Evolutionary conservation across 1,140 invertebrate genomes (phyloP).

Genomic region (Pseudomyrmex cubaensis): DNA sequence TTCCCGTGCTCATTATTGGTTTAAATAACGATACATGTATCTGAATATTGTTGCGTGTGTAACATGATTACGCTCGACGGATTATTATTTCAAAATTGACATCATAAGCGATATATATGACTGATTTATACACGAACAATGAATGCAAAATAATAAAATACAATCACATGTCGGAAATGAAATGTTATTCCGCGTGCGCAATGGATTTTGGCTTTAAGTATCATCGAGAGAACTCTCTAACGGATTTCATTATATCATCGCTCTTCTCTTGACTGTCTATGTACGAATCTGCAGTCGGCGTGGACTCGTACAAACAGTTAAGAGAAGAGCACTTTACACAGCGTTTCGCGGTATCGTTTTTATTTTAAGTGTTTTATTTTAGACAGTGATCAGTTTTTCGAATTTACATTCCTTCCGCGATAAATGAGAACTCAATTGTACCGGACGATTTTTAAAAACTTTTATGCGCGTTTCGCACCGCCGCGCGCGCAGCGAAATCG

Average conservation of each 20-base stretch:
- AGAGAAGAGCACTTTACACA: too few species aligned
- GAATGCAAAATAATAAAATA: conserved; percentile 48
- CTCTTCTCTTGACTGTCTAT: too few species aligned
- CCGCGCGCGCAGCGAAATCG: too few species aligned
- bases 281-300: too few species aligned
- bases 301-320: too few species aligned
- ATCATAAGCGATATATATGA: conserved; percentile 4
- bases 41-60: conserved; percentile 25
- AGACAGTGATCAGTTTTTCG: background rate
- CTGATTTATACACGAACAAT: conserved; percentile 31
- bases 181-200: too few species aligned
- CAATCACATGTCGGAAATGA: background rate
- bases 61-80: conserved; percentile 33
- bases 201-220: too few species aligned
- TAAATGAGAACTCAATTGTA: background rate
- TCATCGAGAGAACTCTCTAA: too few species aligned
- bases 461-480: background rate
- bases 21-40: conserved; percentile 31
- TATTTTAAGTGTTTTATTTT: too few species aligned
- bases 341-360: too few species aligned
- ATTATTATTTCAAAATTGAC: conserved; percentile 58
- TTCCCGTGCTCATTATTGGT: conserved; percentile 28
- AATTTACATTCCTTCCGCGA: background rate
- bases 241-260: too few species aligned
- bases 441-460: background rate